Conservation (phyloP, 2,113 vertebrate genomes). For the Chaetops frenatus region DNA sequence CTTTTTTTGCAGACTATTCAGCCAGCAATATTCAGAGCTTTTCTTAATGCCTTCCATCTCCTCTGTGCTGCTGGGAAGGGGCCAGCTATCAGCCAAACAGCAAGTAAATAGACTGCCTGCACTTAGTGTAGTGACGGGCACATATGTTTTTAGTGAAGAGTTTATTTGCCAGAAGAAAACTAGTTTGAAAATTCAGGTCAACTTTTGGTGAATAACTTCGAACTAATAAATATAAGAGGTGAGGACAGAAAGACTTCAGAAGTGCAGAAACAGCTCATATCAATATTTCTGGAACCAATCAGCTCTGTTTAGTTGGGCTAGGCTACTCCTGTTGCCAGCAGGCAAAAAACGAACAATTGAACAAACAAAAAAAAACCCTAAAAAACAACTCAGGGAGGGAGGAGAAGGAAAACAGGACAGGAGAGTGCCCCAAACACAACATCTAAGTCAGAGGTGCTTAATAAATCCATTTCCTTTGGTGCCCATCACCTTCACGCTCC, state of each 20-base stretch:
- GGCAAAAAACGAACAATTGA: background rate
- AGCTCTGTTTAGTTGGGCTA: background rate
- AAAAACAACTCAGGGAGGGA: background rate
- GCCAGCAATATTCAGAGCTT: conserved; percentile 14
- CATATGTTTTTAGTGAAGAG: conserved; percentile 53
- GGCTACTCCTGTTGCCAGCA: background rate
- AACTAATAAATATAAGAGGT: conserved; percentile 31
- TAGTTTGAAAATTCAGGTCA: conserved; percentile 29
- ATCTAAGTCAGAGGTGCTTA: background rate
- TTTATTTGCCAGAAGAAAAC: conserved; percentile 44
- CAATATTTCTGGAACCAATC: background rate
- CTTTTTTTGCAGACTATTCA: background rate
- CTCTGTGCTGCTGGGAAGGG: background rate
- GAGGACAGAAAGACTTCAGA: conserved; percentile 36
- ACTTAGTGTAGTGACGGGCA: background rate
- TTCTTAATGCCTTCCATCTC: conserved; percentile 54
- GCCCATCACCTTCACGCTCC: accelerated
- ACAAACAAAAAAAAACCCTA: too few relatives aligned
- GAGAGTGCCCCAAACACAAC: background rate
- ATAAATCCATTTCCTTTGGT: background rate
- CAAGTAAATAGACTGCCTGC: background rate
- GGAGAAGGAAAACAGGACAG: background rate
- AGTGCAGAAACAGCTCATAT: background rate
- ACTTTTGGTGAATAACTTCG: conserved; percentile 17
- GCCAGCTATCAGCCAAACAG: conserved; percentile 24